Evolutionary conservation across 2,797 vertebrate genomes (phyloP).

Genomic region (Phrynocephalus forsythii): DNA sequence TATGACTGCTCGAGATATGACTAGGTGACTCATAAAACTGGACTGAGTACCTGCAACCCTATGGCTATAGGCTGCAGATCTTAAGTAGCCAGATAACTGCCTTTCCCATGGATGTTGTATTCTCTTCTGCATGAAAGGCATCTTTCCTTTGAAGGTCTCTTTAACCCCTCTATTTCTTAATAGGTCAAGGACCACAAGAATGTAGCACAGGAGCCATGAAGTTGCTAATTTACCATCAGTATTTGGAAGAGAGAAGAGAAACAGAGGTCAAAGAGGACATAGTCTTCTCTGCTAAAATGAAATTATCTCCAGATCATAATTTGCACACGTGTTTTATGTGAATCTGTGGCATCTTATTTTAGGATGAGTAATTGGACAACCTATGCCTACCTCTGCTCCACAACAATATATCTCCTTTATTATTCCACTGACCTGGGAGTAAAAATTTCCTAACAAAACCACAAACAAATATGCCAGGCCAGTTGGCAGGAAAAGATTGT

Average conservation of each 20-base stretch:
- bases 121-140: not conserved
- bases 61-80: not conserved
- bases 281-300: not conserved
- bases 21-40: not conserved
- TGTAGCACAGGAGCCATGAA: too few species aligned
- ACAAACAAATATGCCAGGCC: conserved; percentile 31
- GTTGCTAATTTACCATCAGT: too few species aligned
- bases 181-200: too few species aligned
- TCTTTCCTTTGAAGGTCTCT: not conserved
- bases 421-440: not conserved
- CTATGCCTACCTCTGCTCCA: not conserved
- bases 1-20: not conserved
- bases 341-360: not conserved
- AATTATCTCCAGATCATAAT: not conserved
- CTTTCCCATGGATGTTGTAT: not conserved
- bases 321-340: not conserved
- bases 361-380: not conserved
- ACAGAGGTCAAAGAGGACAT: not conserved
- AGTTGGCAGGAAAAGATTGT: conserved; percentile 47
- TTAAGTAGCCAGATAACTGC: too few species aligned
- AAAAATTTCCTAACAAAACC: conserved; percentile 10
- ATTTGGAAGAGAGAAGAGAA: too few species aligned
- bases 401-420: not conserved
- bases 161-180: too few species aligned
- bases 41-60: not conserved